Evolutionary conservation across 2,113 vertebrate species (phyloP).

Genomic region (Brachionichthys hirsutus): DNA sequence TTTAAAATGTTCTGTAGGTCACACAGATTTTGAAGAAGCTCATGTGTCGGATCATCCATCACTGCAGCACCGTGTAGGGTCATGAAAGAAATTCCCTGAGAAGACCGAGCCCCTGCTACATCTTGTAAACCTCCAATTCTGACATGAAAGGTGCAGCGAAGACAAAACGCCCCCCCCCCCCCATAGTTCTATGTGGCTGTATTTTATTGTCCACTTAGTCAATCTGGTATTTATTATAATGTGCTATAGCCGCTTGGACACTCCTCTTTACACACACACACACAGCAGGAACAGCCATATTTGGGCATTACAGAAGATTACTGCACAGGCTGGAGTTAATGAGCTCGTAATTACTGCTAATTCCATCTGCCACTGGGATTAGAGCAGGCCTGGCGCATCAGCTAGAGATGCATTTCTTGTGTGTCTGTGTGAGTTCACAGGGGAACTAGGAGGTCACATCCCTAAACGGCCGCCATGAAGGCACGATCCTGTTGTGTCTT

Average conservation of each 20-base stretch:
- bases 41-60: conserved; percentile 25
- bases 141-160: background rate
- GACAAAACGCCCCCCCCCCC: too few relatives aligned
- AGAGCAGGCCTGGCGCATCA: conserved; percentile 29
- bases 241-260: conserved; percentile 17
- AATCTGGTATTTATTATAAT: conserved; percentile 47
- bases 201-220: conserved; percentile 36
- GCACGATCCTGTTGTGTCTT: conserved; percentile 36
- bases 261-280: background rate
- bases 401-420: conserved; percentile 3
- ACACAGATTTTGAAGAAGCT: background rate
- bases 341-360: conserved; percentile 73
- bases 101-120: conserved; percentile 11
- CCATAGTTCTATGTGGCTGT: conserved; percentile 27
- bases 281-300: conserved; percentile 39
- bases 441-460: conserved; percentile 37
- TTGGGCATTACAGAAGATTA: conserved; percentile 72
- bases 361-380: conserved; percentile 71
- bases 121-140: conserved; percentile 41
- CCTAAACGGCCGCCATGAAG: conserved; percentile 61
- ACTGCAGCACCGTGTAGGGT: conserved; percentile 39
- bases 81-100: conserved; percentile 12
- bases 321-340: conserved; percentile 70
- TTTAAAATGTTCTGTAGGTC: conserved; percentile 7
- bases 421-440: conserved; percentile 3